Evolutionary conservation across 2,888 invertebrate species (phyloP).

Genomic region (Ormyrus thymus): DNA sequence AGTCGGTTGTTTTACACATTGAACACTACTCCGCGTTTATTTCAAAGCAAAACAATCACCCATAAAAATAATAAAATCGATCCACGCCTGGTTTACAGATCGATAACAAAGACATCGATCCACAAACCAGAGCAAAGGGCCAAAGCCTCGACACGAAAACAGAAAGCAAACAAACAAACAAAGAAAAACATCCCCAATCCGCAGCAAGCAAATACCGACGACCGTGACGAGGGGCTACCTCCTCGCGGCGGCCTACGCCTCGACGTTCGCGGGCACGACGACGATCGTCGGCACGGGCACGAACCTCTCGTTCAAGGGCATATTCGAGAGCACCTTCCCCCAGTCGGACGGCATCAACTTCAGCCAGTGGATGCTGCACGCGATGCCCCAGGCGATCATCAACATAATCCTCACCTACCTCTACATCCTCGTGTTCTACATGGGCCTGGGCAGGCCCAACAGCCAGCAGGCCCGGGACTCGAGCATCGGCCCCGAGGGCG

Average conservation of each 20-base stretch:
- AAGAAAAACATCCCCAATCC: no score
- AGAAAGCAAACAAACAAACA: no score
- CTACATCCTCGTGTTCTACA: conserved; percentile 72
- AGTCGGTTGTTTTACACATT: no score
- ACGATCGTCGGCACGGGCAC: conserved; percentile 75
- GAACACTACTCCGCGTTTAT: no score
- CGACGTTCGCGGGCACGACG: conserved; percentile 74
- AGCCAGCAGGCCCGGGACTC: conserved; percentile 63
- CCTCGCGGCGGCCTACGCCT: conserved; percentile 68
- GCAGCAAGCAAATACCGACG: conserved; percentile 57
- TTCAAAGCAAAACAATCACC: no score
- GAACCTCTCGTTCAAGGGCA: conserved; percentile 73
- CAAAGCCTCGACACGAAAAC: no score
- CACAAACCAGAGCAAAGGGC: conserved; percentile 13
- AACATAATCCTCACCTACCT: conserved; percentile 74
- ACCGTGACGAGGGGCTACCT: conserved; percentile 67
- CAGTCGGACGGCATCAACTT: conserved; percentile 70
- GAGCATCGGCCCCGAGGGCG: conserved; percentile 65
- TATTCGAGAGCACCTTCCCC: conserved; percentile 70
- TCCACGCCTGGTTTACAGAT: no score
- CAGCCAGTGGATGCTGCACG: conserved; percentile 75
- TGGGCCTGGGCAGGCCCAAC: conserved; percentile 65
- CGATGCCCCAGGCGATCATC: conserved; percentile 75
- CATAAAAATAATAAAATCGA: no score
- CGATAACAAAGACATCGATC: neutral